Conservation (phyloP, 2,113 vertebrate species). For the Antennarius striatus region DNA sequence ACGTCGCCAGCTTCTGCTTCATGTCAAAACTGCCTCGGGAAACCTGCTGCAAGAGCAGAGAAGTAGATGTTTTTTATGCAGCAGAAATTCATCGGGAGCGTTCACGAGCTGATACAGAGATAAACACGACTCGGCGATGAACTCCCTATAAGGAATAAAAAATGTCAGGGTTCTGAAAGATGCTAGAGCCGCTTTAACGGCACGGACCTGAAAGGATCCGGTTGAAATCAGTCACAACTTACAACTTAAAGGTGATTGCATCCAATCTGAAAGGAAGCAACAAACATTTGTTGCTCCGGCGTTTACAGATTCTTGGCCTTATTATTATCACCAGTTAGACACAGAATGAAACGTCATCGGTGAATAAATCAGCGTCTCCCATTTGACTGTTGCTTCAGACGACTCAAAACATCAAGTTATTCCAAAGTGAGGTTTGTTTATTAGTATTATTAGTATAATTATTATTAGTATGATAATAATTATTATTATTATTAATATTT, state of each 20-base stretch:
- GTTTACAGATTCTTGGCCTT: no score
- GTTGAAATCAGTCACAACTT: background rate
- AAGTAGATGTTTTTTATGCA: constrained; percentile 8
- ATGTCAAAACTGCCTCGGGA: constrained; percentile 19
- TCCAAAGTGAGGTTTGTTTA: no score
- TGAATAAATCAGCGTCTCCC: no score
- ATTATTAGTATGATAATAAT: no score
- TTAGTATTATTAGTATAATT: no score
- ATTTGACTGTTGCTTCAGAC: no score
- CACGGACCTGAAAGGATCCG: background rate
- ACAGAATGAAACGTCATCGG: no score
- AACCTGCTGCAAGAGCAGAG: constrained; percentile 7
- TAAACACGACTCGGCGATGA: constrained; percentile 13
- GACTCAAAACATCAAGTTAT: no score
- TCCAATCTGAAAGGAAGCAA: constrained; percentile 10
- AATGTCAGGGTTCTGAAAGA: constrained; percentile 11
- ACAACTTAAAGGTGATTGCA: constrained; percentile 20
- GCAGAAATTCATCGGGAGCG: background rate
- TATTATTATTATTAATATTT: no score
- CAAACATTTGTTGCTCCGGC: constrained; percentile 6
- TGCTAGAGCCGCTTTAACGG: no score
- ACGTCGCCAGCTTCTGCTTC: constrained; percentile 19
- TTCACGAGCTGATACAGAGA: constrained; percentile 5
- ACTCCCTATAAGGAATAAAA: constrained; percentile 9
- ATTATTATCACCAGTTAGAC: no score